Evolutionary conservation across 2,888 invertebrate genomes (phyloP).

Genomic region (Corythucha ciliata): DNA sequence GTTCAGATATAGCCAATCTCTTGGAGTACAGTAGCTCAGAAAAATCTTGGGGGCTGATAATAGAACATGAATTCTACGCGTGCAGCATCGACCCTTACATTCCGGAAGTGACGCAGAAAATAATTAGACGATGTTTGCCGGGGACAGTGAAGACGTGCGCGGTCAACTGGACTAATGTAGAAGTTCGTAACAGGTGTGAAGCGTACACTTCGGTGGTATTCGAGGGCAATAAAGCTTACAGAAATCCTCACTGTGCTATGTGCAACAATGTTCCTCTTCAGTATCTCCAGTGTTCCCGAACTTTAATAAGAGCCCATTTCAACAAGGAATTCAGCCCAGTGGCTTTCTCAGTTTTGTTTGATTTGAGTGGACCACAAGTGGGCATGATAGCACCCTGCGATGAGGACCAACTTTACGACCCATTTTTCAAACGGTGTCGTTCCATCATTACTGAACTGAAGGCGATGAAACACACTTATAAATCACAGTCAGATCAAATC

Average conservation of each 20-base stretch:
- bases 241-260: slow-evolving; percentile 45
- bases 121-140: slow-evolving; percentile 42
- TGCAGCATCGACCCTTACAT: slow-evolving; percentile 42
- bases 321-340: slow-evolving; percentile 40
- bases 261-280: slow-evolving; percentile 43
- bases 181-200: slow-evolving; percentile 40
- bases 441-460: slow-evolving; percentile 39
- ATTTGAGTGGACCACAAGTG: slow-evolving; percentile 39
- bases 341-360: slow-evolving; percentile 43
- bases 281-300: slow-evolving; percentile 31
- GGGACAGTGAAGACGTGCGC: slow-evolving; percentile 40
- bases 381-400: slow-evolving; percentile 38
- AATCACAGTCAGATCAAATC: neutral
- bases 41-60: slow-evolving; percentile 39
- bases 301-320: slow-evolving; percentile 35
- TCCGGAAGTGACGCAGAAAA: slow-evolving; percentile 39
- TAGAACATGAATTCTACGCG: slow-evolving; percentile 39
- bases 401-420: slow-evolving; percentile 43
- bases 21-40: slow-evolving; percentile 34
- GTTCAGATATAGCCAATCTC: slow-evolving; percentile 26
- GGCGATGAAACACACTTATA: slow-evolving; percentile 4
- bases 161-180: slow-evolving; percentile 41
- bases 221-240: slow-evolving; percentile 39
- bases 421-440: slow-evolving; percentile 43
- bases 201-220: slow-evolving; percentile 44